Conservation (phyloP, 2,888 invertebrate genomes). For the Sipunculus nudus region DNA sequence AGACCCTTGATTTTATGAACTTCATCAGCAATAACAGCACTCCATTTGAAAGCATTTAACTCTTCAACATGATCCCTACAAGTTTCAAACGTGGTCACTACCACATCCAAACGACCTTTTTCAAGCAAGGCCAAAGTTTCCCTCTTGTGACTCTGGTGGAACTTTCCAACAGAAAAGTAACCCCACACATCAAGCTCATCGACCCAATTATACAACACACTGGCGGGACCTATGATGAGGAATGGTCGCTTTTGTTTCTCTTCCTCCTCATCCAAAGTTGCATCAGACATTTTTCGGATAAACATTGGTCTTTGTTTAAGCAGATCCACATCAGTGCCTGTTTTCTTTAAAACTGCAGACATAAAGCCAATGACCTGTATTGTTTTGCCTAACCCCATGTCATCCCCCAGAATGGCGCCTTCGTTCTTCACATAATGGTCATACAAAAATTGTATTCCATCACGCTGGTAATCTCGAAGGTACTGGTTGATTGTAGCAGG, state of each 20-base stretch:
- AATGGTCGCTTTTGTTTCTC: conserved; percentile 36
- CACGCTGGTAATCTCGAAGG: conserved; percentile 60
- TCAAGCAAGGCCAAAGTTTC: conserved; percentile 50
- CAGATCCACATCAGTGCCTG: conserved; percentile 54
- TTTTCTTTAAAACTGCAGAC: conserved; percentile 55
- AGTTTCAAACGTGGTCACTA: conserved; percentile 63
- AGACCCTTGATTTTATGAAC: conserved; percentile 61
- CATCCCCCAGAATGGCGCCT: conserved; percentile 62
- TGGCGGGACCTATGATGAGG: conserved; percentile 60
- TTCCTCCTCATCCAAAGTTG: not conserved
- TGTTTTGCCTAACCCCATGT: conserved; percentile 64
- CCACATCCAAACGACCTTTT: conserved; percentile 56
- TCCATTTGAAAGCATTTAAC: conserved; percentile 53
- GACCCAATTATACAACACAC: conserved; percentile 62
- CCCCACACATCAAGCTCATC: conserved; percentile 64
- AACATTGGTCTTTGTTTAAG: conserved; percentile 54
- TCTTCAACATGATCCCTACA: conserved; percentile 55
- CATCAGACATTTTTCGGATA: conserved; percentile 49
- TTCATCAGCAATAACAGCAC: conserved; percentile 62
- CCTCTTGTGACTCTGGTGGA: conserved; percentile 55
- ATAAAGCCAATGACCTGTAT: conserved; percentile 63
- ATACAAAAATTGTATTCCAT: conserved; percentile 58
- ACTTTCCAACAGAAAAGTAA: conserved; percentile 58
- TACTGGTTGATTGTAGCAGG: conserved; percentile 60
- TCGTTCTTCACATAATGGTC: conserved; percentile 45